Evolutionary conservation across 2,797 vertebrate species (phyloP).

Genomic region (Limosa lapponica): DNA sequence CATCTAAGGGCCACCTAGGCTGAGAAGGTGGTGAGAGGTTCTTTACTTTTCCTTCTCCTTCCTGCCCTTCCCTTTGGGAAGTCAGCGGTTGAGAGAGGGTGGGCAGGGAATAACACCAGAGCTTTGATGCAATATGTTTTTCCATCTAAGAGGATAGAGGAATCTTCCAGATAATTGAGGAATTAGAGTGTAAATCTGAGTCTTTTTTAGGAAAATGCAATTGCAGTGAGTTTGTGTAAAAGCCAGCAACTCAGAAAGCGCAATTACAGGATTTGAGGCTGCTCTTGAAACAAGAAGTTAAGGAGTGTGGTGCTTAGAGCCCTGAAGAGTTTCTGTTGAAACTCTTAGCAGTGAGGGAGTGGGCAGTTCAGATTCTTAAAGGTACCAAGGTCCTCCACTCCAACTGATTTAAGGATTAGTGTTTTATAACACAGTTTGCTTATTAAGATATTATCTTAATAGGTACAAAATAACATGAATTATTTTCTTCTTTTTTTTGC

Average conservation of each 20-base stretch:
- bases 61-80: neutral
- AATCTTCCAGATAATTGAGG: neutral
- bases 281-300: neutral
- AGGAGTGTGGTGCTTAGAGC: neutral
- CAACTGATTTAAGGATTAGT: neutral
- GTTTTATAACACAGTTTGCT: neutral
- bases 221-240: neutral
- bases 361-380: neutral
- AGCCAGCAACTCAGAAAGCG: neutral
- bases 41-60: neutral
- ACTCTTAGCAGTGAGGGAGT: neutral
- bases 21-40: neutral
- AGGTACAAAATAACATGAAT: neutral
- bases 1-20: conserved; percentile 18
- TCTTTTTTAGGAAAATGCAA: neutral
- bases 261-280: neutral
- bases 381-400: neutral
- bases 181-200: neutral
- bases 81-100: neutral
- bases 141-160: neutral
- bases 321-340: neutral
- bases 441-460: neutral
- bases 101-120: neutral
- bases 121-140: neutral
- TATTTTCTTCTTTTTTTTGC: neutral